A percentile compares a stretch with the other conserved stretches of the same genome.
Evolutionary conservation across 2,113 vertebrate species (phyloP).

Genomic region (Gobius niger): DNA sequence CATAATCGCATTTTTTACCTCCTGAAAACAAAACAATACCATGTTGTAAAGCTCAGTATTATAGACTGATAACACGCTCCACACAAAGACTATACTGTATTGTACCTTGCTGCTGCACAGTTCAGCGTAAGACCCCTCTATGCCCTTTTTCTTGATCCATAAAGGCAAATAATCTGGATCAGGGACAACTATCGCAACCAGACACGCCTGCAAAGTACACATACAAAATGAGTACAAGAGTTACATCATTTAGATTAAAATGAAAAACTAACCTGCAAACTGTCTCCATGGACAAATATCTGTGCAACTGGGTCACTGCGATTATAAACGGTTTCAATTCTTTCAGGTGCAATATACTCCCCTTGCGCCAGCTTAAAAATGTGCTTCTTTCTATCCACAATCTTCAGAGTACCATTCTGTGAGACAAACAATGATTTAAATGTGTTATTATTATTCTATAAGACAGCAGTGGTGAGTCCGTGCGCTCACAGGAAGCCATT

Average conservation of each 20-base stretch:
- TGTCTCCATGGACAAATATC: conserved; percentile 93
- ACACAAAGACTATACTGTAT: no score
- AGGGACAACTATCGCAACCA: conserved; percentile 89
- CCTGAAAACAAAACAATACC: conserved; percentile 70
- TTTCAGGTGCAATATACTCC: conserved; percentile 98
- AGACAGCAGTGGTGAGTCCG: neutral
- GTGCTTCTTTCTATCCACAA: conserved; percentile 95
- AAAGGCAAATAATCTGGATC: conserved; percentile 82
- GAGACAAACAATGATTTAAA: neutral
- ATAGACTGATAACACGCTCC: no score
- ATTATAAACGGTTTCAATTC: conserved; percentile 90
- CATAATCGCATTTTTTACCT: conserved; percentile 84
- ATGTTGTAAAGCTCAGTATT: neutral
- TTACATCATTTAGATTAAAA: neutral
- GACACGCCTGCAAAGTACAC: conserved; percentile 80
- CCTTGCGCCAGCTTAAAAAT: conserved; percentile 98
- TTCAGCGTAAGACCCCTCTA: conserved; percentile 84
- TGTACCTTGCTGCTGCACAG: conserved; percentile 87
- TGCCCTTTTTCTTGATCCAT: conserved; percentile 87
- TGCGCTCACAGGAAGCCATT: conserved; percentile 91
- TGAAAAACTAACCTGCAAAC: conserved; percentile 82
- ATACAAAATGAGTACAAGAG: neutral
- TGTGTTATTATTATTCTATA: neutral
- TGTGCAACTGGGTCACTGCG: conserved; percentile 89
- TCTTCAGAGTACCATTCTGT: conserved; percentile 94